A percentile compares a stretch with the other conserved stretches of the same genome.
These are phyloP conservation scores for Hormaphis cornu DNA, from an alignment of 1,140 invertebrate genomes.

Conservation along the genomic window DNA sequence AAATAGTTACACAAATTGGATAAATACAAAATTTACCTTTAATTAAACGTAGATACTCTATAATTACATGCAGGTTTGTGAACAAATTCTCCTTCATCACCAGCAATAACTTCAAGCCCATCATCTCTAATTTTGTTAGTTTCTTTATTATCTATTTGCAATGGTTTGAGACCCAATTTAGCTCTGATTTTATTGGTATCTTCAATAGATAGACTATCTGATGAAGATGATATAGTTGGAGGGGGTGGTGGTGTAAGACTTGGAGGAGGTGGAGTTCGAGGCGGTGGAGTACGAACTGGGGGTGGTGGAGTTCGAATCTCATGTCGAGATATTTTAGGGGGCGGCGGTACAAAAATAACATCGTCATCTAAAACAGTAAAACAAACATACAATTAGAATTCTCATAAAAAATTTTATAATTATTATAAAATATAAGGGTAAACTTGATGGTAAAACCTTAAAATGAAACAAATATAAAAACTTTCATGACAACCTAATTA, in stretches of 20 bases:
- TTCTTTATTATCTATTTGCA: constrained; percentile 54
- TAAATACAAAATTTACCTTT: not conserved
- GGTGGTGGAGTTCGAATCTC: constrained; percentile 36
- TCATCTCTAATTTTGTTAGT: constrained; percentile 33
- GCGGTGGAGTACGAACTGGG: constrained; percentile 35
- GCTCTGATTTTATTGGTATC: constrained; percentile 86
- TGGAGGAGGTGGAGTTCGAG: constrained; percentile 32
- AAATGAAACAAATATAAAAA: too few relatives aligned
- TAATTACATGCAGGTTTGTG: constrained; percentile 70
- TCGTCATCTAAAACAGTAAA: constrained; percentile 36
- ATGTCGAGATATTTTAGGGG: constrained; percentile 39
- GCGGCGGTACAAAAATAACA: constrained; percentile 38
- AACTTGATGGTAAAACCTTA: too few relatives aligned
- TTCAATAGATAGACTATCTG: constrained; percentile 67
- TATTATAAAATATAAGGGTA: not conserved
- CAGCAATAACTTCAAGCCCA: constrained; percentile 33
- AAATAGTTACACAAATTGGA: constrained; percentile 34
- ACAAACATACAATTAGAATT: not conserved
- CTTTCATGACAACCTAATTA: too few relatives aligned
- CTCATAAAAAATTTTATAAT: not conserved
- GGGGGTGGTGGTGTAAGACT: constrained; percentile 44
- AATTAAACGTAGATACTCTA: not conserved
- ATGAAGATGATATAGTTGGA: constrained; percentile 43
- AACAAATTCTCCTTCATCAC: constrained; percentile 79
- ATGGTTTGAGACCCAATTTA: constrained; percentile 86